Base-by-base conservation (phyloP, 2,113 vertebrate genomes). In the Castor canadensis region DNA sequence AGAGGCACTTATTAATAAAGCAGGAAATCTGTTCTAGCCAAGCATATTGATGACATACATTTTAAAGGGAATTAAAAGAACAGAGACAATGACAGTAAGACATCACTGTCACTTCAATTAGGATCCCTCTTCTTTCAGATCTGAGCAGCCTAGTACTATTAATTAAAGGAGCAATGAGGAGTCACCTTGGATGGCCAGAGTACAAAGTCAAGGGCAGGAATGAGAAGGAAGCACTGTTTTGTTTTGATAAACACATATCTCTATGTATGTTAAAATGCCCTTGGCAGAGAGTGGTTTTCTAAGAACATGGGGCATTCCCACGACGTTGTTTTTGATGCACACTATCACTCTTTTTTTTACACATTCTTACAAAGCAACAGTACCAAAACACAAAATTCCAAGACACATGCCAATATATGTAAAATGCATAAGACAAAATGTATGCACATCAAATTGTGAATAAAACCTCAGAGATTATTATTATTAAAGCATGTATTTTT, bases 51-150 rank as follows among this genome's bases (percentile, higher is more conserved):
- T 5, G 24, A 83, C 24, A 77, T 1, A 52, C 28, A 43, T 26
- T 87, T 82, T 87, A 32, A 87, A 80, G 60, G 82, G 62, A 87
- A 93, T 45, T 69, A 28, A 40, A 95, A 86, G 24, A 75, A 62
- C 17, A 87, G 24, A 83, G 35, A 13, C 15, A 49, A 76, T 35
- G 69, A 49, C 6, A 62, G 56, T 64, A 49, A n/a, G 79, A n/a
- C 8, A 56, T 47, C 40, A 17, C 30, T 52, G 24, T 49, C 32
- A 92, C 26, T 30, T 82, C n/a, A 16, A 5, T 62, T 47, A 54
- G n/a, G n/a, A n/a, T n/a, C n/a, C n/a, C n/a, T n/a, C n/a, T 62
- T 52, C 52, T 95, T 45, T 72, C 38, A 93, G 56, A 87, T 60
- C 6, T 54, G 56, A 35, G 40, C 43, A 35, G n/a, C 75, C 62